Evolutionary conservation across 2,113 vertebrate species (phyloP).

Genomic region (Lepus europaeus): DNA sequence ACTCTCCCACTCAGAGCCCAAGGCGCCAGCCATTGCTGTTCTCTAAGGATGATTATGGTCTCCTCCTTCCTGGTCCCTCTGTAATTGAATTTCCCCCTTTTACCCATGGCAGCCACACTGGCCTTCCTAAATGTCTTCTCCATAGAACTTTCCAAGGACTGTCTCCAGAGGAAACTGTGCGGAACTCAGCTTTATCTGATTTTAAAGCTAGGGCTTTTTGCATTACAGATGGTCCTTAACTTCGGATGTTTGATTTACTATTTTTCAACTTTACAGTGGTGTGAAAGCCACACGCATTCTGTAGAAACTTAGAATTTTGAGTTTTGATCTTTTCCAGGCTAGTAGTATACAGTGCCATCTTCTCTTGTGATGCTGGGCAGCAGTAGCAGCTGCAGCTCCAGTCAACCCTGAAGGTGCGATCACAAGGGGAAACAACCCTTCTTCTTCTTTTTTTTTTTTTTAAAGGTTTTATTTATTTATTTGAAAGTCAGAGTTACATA

Average conservation of each 20-base stretch:
- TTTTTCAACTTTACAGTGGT: background rate
- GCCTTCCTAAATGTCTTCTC: background rate
- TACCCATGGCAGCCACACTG: fast-evolving
- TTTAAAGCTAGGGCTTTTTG: background rate
- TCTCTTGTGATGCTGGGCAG: background rate
- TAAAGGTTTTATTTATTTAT: too few species aligned
- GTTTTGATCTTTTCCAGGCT: background rate
- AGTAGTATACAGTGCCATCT: background rate
- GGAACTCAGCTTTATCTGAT: background rate
- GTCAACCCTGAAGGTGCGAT: background rate
- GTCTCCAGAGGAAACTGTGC: background rate
- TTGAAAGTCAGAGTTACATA: too few species aligned
- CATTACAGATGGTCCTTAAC: background rate
- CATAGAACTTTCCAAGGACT: background rate
- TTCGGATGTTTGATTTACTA: background rate
- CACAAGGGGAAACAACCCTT: background rate
- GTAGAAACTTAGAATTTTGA: background rate
- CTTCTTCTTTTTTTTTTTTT: too few species aligned
- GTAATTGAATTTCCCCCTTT: background rate
- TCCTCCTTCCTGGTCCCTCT: background rate
- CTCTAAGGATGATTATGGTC: background rate
- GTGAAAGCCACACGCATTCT: background rate
- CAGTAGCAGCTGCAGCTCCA: background rate
- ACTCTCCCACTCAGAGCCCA: fast-evolving
- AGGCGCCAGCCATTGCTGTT: background rate